These are phyloP conservation scores for Cyrtorhinus lividipennis DNA, from an alignment of 1,140 invertebrate genomes.

Conservation along the genomic window DNA sequence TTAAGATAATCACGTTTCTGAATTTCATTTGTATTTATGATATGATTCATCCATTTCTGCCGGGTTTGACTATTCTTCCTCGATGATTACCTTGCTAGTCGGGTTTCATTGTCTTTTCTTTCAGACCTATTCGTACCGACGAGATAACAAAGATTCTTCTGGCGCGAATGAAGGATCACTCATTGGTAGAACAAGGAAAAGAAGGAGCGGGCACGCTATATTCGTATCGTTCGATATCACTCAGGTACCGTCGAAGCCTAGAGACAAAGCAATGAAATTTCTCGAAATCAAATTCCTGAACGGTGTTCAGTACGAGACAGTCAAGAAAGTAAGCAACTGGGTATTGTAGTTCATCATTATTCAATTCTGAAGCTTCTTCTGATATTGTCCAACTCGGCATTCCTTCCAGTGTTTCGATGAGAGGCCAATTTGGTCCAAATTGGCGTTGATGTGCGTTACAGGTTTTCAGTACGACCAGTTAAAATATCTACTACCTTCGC, in stretches of 20 bases:
- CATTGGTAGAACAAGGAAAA: conserved; percentile 38
- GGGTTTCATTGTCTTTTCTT: no score
- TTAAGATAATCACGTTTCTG: no score
- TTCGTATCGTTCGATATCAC: conserved; percentile 38
- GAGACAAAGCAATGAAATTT: conserved; percentile 34
- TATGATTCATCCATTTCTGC: no score
- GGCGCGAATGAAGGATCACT: conserved; percentile 29
- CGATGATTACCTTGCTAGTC: no score
- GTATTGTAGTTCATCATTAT: neutral
- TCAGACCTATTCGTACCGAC: conserved; percentile 31
- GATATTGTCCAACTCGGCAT: neutral
- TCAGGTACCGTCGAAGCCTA: conserved; percentile 37
- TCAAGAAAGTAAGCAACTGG: conserved; percentile 31
- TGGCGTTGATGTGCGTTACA: conserved; percentile 49
- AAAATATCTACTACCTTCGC: conserved; percentile 62
- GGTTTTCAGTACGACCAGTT: conserved; percentile 45
- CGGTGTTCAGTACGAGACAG: conserved; percentile 32
- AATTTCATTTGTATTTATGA: no score
- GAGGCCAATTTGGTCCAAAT: conserved; percentile 72
- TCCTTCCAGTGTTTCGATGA: conserved; percentile 50
- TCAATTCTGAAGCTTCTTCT: neutral
- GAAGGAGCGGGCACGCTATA: conserved; percentile 39
- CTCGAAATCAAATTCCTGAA: conserved; percentile 35
- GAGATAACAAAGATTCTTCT: conserved; percentile 25
- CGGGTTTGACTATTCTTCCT: no score